phyloP scores from a whole-genome alignment of 23 tunicate species.

The Halocynthia roretzi region DNA sequence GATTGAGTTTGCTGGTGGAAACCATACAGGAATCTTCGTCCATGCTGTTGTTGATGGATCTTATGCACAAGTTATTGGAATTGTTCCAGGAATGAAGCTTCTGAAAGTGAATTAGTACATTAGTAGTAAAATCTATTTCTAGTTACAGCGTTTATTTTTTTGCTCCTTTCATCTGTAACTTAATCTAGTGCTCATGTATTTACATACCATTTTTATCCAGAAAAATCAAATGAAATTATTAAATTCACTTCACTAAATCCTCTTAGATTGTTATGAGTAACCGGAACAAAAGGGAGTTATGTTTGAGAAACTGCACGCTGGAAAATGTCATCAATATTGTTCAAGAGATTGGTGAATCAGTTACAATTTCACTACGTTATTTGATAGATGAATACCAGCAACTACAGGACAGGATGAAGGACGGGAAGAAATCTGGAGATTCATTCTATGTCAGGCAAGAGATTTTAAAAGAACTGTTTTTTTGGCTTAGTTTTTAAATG shows the following conservation, averaged over 20 bases:
- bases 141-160: background rate
- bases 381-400: constrained; percentile 3
- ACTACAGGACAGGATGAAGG: constrained; percentile 1
- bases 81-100: constrained; percentile 16
- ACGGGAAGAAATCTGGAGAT: constrained; percentile 10
- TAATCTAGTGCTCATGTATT: no score
- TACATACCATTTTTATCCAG: background rate
- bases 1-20: constrained; percentile 22
- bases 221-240: background rate
- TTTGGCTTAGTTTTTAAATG: no score
- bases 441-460: constrained; percentile 21
- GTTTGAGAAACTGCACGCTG: constrained; percentile 17
- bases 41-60: constrained; percentile 3
- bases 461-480: no score
- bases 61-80: constrained; percentile 22
- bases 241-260: background rate
- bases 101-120: background rate
- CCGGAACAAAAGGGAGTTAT: background rate
- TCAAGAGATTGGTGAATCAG: constrained; percentile 23
- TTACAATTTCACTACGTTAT: constrained; percentile 14
- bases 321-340: constrained; percentile 17
- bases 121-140: background rate
- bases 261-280: constrained; percentile 7
- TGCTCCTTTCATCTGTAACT: no score
- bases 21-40: constrained; percentile 21